Evolutionary conservation across 2,113 vertebrate species (phyloP), one percentile per base, ranked within the genome.

Genomic region (Microcebus tavaratra): DNA sequence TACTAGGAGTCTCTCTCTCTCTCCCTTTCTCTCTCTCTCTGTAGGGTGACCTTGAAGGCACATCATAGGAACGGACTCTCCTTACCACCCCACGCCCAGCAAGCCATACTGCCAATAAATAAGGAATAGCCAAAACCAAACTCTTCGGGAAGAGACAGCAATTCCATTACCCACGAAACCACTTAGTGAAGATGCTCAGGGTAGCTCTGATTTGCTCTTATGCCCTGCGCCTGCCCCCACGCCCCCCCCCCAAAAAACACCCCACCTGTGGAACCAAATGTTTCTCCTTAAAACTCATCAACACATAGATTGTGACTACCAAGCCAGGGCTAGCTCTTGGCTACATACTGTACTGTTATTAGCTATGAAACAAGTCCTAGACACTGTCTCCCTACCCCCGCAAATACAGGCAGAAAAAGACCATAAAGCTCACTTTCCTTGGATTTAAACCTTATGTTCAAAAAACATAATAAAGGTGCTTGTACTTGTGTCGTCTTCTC

Each of bases 371-470:
- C 70, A 70, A 91, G 67, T 45, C 90, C 42, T 36, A 36, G n/a
- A 82, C 45, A n/a, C 59, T 85, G 10, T 83, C 31, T 92, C 83
- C 61, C 57, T 34, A 39, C 14, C 36, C 61, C 75, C 1, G 5
- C 75, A 87, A 92, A 70, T 82, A 53, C 75, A 95, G 65, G 55
- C 61, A 94, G 42, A 95, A 14, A 84, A 94, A 95, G 75, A 15
- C 81, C 55, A 81, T 9, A 13, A 39, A 83, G 50, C 67, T 65
- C 91, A 34, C 88, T 73, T 96, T 94, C 72, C 92, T 88, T 82
- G 88, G 31, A 88, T 85, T 92, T 92, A 81, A 97, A 96, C 34
- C 57, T 95, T 50, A 50, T 75, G 20, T 85, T 94, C 65, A 88
- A 91, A 97, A 78, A 57, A 50, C 42, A n/a, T 68, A 95, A 88